Evolutionary conservation across 2,113 vertebrate species (phyloP).

Genomic region (Peromyscus leucopus): DNA sequence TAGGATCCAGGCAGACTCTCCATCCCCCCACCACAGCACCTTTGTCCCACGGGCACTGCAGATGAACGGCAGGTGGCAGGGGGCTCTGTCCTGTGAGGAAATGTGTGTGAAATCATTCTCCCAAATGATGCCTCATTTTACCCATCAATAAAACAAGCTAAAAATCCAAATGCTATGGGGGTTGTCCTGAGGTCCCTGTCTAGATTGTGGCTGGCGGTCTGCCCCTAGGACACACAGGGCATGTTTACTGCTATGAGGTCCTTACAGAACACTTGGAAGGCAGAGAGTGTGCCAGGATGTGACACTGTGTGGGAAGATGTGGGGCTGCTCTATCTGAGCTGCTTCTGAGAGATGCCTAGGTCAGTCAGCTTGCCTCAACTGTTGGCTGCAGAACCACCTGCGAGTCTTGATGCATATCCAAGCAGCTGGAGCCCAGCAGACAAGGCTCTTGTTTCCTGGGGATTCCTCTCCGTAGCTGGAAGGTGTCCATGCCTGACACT

Average conservation of each 20-base stretch:
- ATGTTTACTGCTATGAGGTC: not conserved
- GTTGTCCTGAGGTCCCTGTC: no score
- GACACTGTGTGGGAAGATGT: not conserved
- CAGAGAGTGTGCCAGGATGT: not conserved
- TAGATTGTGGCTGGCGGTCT: rapidly evolving
- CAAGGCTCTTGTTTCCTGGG: not conserved
- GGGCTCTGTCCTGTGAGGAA: no score
- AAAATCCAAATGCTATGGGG: not conserved
- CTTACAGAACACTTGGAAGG: not conserved
- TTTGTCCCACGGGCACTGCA: not conserved
- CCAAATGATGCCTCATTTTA: not conserved
- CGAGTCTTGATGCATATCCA: not conserved
- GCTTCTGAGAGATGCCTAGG: not conserved
- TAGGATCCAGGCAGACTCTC: not conserved
- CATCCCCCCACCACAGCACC: not conserved
- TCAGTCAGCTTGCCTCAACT: not conserved
- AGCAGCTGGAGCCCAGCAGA: not conserved
- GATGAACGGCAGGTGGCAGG: not conserved
- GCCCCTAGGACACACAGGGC: not conserved
- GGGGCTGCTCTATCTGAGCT: not conserved
- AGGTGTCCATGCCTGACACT: not conserved
- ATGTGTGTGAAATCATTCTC: not conserved
- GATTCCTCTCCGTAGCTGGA: not conserved
- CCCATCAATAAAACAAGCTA: not conserved
- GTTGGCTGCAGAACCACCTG: not conserved